Evolutionary conservation across 1,140 invertebrate species (phyloP).

Genomic region (Marisa cornuarietis): DNA sequence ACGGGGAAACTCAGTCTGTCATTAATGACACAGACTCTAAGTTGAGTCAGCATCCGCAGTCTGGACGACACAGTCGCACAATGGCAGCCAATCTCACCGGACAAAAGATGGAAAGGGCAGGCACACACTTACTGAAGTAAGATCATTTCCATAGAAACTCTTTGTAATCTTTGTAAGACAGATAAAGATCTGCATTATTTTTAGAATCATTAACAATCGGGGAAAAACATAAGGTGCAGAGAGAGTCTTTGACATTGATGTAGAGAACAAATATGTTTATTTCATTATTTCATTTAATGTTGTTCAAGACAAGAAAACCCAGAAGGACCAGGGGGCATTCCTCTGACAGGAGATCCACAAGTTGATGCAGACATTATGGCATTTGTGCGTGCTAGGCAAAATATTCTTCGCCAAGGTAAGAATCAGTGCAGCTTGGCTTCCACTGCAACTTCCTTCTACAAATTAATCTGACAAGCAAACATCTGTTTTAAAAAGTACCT

Average conservation of each 20-base stretch:
- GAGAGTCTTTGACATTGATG: neutral
- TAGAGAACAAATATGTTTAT: neutral
- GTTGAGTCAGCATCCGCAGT: neutral
- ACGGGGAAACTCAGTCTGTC: conserved; percentile 19
- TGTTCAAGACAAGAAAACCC: conserved; percentile 8
- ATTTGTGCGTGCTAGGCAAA: conserved; percentile 63
- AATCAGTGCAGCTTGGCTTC: too few species aligned
- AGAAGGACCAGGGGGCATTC: conserved; percentile 36
- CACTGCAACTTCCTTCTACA: neutral
- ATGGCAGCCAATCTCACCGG: conserved; percentile 16
- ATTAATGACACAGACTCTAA: neutral
- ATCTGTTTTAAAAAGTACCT: neutral
- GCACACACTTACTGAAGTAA: conserved; percentile 12
- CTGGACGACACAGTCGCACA: neutral
- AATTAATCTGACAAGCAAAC: too few species aligned
- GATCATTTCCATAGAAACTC: neutral
- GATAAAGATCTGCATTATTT: too few species aligned
- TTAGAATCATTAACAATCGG: too few species aligned
- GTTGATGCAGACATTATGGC: conserved; percentile 66
- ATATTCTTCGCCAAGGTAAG: conserved; percentile 56
- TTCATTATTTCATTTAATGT: neutral
- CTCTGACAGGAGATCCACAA: conserved; percentile 63
- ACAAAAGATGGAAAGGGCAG: neutral
- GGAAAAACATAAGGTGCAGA: neutral
- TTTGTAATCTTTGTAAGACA: too few species aligned